A percentile compares a stretch with the other conserved stretches of the same genome.
phyloP scores from a whole-genome alignment of 1,140 invertebrate species.

The Cherax quadricarinatus region DNA sequence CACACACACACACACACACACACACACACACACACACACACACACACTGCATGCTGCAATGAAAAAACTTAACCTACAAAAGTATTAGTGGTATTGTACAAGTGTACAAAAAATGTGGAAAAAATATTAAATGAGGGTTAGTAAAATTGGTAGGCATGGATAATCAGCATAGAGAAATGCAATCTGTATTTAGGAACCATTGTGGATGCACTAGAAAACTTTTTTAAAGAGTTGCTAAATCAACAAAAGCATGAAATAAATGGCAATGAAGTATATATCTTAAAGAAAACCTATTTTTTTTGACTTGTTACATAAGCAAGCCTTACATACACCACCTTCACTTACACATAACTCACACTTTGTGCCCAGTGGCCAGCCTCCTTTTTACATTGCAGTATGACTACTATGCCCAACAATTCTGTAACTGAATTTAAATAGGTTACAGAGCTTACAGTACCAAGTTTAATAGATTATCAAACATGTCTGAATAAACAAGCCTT shows the following conservation, averaged over 20 bases:
- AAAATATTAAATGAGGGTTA: not conserved
- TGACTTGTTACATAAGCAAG: not conserved
- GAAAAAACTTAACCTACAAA: not conserved
- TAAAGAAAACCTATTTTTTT: not conserved
- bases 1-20: constrained; percentile 3
- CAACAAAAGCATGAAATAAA: constrained; percentile 29
- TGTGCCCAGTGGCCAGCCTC: not conserved
- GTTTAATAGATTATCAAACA: too few relatives aligned
- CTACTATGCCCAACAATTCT: not conserved
- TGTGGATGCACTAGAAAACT: constrained; percentile 22
- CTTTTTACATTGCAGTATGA: not conserved
- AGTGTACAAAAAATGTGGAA: constrained; percentile 1
- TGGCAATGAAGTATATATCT: not conserved
- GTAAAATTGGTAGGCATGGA: constrained; percentile 14
- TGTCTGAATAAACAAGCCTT: not conserved
- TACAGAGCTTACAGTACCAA: not conserved
- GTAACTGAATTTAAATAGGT: not conserved
- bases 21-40: not conserved
- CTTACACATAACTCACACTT: not conserved
- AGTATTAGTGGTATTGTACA: not conserved
- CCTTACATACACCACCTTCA: not conserved
- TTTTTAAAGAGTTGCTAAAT: constrained; percentile 25
- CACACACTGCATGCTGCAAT: not conserved
- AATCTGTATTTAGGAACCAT: constrained; percentile 45
- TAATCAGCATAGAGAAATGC: constrained; percentile 14